A percentile compares a stretch with the other conserved stretches of the same genome.
These are phyloP conservation scores for Pelusios castaneus DNA, from an alignment of 2,113 vertebrate genomes.

Conservation along the genomic window DNA sequence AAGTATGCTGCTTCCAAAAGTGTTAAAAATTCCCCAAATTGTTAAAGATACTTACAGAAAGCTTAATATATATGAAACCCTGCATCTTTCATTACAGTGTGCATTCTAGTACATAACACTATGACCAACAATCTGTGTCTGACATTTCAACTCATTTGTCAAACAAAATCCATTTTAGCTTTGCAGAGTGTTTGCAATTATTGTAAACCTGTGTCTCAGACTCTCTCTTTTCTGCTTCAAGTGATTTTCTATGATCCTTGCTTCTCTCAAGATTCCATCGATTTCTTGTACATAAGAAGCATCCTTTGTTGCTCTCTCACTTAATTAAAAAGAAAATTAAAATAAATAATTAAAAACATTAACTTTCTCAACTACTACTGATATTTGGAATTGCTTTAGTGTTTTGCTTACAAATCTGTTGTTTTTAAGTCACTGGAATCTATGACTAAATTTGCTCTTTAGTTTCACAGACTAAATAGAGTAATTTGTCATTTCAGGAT, in stretches of 20 bases:
- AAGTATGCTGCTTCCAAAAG: neutral
- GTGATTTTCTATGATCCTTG: constrained; percentile 69
- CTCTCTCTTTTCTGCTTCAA: constrained; percentile 75
- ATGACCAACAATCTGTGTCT: neutral
- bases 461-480: neutral
- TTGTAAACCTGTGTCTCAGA: constrained; percentile 71
- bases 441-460: neutral
- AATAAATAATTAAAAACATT: neutral
- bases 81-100: neutral
- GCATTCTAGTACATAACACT: neutral
- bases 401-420: neutral
- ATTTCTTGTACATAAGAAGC: constrained; percentile 71
- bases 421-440: neutral
- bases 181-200: constrained; percentile 69
- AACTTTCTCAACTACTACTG: neutral
- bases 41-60: neutral
- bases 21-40: constrained; percentile 5
- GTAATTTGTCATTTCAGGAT: neutral
- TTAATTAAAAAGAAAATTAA: constrained; percentile 67
- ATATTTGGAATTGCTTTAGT: neutral
- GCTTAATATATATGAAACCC: neutral
- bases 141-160: constrained; percentile 12
- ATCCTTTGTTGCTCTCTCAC: constrained; percentile 76
- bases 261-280: constrained; percentile 78
- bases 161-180: constrained; percentile 39